Base-by-base conservation (phyloP, 2,797 vertebrate genomes). In the Avahi laniger region DNA sequence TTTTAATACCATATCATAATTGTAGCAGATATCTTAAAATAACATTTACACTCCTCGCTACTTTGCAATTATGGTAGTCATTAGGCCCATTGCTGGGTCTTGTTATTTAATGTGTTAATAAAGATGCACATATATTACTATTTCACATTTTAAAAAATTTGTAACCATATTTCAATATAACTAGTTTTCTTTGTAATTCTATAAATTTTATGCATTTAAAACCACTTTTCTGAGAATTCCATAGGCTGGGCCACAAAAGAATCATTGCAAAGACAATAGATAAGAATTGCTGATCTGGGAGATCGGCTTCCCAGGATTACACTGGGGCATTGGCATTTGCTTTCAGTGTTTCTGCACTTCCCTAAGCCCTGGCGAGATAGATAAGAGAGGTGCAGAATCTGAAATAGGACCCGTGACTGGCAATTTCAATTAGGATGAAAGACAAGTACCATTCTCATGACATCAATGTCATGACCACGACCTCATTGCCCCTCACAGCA, bases 51-150 rank as follows among this genome's bases (percentile, higher is more conserved):
- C 41, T 89, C 75, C 33, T 57, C 4, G 70, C 54, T 22, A 26
- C 50, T 70, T 75, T 50, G 61, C 20, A 78, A 13, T 69, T 20
- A 90, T 0, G 10, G 46, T 2, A 28, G 28, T 26, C 80, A 73
- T 65, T 63, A 46, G 17, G 46, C 70, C 59, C 48, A 8, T 41
- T 63, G 70, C 65, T 30, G 43, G 54, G 41, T 90, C 52, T 72
- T 46, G n/a, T 79, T 54, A 78, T 59, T 95, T 84, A 89, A 70
- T 14, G 26, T 87, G 54, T 82, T 89, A 91, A 91, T 89, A 92
- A 83, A 69, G 67, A 80, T 35, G 67, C n/a, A 67, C 46, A 76
- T 83, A 79, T 41, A 38, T 61, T 83, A 78, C 43, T 28, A 78
- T 79, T 90, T 54, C 90, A 57, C 67, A 57, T 93, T 69, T 50